A percentile compares a stretch with the other conserved stretches of the same genome.
These are phyloP conservation scores for Rhinogobius similis DNA, from an alignment of 2,113 vertebrate species.

Conservation along the genomic window DNA sequence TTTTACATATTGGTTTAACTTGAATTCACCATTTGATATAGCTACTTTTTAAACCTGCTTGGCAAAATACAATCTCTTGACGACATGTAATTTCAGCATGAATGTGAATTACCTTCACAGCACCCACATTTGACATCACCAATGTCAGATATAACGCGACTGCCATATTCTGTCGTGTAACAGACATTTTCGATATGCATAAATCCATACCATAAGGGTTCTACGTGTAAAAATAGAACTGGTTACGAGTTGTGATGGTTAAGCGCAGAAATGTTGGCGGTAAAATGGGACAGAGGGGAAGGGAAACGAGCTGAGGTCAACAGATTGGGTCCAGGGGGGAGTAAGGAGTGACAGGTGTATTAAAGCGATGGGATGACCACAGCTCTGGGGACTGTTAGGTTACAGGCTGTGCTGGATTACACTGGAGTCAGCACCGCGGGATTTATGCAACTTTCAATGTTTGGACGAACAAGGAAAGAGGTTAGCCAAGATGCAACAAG, in stretches of 20 bases:
- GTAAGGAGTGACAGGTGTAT: conserved; percentile 50
- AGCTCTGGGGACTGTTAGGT: conserved; percentile 22
- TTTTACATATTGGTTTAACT: too few species aligned
- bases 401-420: conserved; percentile 31
- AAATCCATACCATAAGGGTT: background rate
- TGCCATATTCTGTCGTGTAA: background rate
- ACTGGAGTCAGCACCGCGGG: conserved; percentile 42
- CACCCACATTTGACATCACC: background rate
- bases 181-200: background rate
- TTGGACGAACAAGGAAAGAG: background rate
- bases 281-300: background rate
- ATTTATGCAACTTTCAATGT: conserved; percentile 31
- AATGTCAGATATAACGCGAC: background rate
- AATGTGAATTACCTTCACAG: background rate
- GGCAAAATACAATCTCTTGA: background rate
- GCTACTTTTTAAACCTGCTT: background rate
- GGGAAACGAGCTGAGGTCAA: conserved; percentile 37
- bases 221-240: background rate
- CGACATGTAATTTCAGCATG: background rate
- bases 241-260: background rate
- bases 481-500: background rate
- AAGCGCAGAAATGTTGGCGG: background rate
- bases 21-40: background rate
- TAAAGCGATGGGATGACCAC: conserved; percentile 8
- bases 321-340: conserved; percentile 37